Evolutionary conservation across 2,888 invertebrate species (phyloP), one percentile per base, ranked within the genome.

Genomic region (Callimorpha dominula): DNA sequence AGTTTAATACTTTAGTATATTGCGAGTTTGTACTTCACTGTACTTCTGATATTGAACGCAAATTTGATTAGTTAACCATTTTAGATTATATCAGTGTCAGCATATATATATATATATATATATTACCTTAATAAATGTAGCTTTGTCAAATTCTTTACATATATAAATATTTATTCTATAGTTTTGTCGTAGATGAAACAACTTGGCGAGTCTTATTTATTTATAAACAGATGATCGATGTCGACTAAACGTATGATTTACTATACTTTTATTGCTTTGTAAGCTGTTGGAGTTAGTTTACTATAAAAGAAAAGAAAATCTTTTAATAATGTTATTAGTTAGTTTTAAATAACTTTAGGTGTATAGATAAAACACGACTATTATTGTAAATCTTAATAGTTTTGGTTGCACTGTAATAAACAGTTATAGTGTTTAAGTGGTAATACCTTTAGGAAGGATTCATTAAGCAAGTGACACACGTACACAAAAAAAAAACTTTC

Each of bases 261-360:
- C n/a, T 20, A 40, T 20, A 31, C 12, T 65, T 65, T 54, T 46
- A 40, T 64, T 68, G 64, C 57, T 68, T 68, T 54, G 57, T 63
- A 72, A 62, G 31, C 31, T 31, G 31, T 31, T 31, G 31, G 31
- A 31, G 31, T 31, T 31, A 31, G 31, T 31, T 31, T 31, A 31
- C 31, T 31, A 2, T 31, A 31, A 31, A 31, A 31, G 31, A 65
- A 42, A 71, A 68, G 57, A 42, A 72, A 72, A 73, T 73, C 14
- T 49, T 78, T 77, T 75, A 73, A 76, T 72, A 71, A 70, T 80
- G 80, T 82, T 80, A 77, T 74, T 82, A 77, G 63, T 80, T 81
- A 82, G 77, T 78, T 77, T 74, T 65, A 80, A 63, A 71, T 80
- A 78, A 74, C 15, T 71, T 69, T 78, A 81, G 71, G 72, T 77